Evolutionary conservation across 2,797 vertebrate species (phyloP), one percentile per base, ranked within the genome.

Genomic region (Sphenopsis melanotis): DNA sequence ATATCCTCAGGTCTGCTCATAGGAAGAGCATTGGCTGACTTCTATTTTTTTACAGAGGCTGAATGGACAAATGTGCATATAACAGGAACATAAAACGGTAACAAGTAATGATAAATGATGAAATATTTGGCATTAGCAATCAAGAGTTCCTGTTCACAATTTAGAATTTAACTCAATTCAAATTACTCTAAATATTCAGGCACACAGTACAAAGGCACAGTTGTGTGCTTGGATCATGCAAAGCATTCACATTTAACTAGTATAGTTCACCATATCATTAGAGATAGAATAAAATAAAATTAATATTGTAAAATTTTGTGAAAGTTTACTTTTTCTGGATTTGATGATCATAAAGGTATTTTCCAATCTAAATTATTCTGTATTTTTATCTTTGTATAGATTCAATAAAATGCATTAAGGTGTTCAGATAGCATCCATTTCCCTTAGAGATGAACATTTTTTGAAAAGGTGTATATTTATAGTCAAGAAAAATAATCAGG

Each of bases 281-380:
- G 34, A 82, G 23, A 74, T 3, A 93, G 27, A 83, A 89, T 81
- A 89, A 93, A 97, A 93, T 61, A 42, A 92, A 85, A 34, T 70
- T 84, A 50, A 72, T 70, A 89, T 42, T 42, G 17, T 80, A 78
- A 84, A 80, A 77, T 64, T 39, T 66, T 39, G 21, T 70, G 12
- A 27, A 82, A 82, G 11, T 76, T 93, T 94, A 77, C 19, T 78
- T 81, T 89, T 32, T 55, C 76, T 83, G 24, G 26, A 56, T 9
- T 64, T 0, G 0, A 41, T 78, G n/a, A 85, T 29, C 16, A 15
- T 29, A 59, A 78, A 85, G 21, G 12, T 52, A 17, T 76, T 91
- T 47, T 86, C 64, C 34, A 68, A 82, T 4, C 6, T 34, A 63
- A 59, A 64, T n/a, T 55, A 47, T 60, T 68, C 50, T 47, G 8